phyloP scores from a whole-genome alignment of 2,113 vertebrate genomes.

The Solea senegalensis region DNA sequence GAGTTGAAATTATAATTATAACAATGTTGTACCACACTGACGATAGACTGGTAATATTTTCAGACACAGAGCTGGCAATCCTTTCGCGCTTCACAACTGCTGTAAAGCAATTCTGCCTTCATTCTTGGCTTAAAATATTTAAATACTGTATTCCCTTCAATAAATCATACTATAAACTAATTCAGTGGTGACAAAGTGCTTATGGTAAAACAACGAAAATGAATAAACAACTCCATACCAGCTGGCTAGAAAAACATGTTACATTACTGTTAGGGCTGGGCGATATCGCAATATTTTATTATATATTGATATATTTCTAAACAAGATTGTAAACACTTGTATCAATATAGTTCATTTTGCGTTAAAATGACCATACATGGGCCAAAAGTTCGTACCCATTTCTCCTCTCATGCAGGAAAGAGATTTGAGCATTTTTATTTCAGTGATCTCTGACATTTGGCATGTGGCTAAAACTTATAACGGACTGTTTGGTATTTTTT shows the following conservation, averaged over 20 bases:
- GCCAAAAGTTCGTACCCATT: too few species aligned
- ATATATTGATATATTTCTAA: too few species aligned
- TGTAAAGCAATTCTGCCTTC: background rate
- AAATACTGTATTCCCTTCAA: background rate
- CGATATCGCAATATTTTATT: too few species aligned
- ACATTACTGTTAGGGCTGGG: too few species aligned
- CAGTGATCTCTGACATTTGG: too few species aligned
- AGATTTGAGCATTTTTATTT: too few species aligned
- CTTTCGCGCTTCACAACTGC: constrained; percentile 3
- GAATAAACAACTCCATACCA: background rate
- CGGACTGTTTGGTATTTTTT: too few species aligned
- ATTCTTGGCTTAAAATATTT: background rate
- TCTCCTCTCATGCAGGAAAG: background rate
- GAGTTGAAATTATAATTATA: constrained; percentile 59
- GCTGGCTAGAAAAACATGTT: background rate
- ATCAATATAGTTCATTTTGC: too few species aligned
- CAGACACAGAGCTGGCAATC: constrained; percentile 30
- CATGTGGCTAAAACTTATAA: too few species aligned
- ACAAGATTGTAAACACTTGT: too few species aligned
- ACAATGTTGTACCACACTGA: constrained; percentile 54
- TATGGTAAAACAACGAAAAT: background rate
- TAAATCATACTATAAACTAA: background rate
- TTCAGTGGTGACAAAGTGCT: background rate
- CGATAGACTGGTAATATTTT: constrained; percentile 44
- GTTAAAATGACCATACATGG: too few species aligned